Evolutionary conservation across 2,797 vertebrate genomes (phyloP).

Genomic region (Pangasius larnaudii): DNA sequence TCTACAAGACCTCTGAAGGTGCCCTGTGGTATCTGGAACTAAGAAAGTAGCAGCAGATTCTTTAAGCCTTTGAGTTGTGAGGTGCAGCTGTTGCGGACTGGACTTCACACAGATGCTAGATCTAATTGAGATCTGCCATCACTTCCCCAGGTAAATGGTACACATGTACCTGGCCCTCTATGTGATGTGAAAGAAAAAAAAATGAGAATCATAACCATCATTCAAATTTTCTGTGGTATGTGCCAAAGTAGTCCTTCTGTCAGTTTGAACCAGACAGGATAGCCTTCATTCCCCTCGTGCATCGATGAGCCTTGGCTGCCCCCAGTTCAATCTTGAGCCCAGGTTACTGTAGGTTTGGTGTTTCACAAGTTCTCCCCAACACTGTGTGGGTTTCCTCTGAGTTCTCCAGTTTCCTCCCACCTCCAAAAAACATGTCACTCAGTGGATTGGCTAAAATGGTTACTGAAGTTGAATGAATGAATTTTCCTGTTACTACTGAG

Average conservation of each 20-base stretch:
- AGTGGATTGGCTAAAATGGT: background rate
- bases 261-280: background rate
- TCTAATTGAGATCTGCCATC: background rate
- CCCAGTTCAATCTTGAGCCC: background rate
- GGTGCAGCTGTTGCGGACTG: background rate
- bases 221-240: background rate
- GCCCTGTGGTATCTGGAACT: background rate
- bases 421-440: background rate
- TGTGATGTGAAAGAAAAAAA: background rate
- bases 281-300: background rate
- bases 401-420: background rate
- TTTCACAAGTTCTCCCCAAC: background rate
- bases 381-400: background rate
- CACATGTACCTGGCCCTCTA: background rate
- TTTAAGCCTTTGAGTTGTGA: conserved; percentile 2
- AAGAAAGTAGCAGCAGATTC: background rate
- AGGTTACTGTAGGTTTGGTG: background rate
- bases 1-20: background rate
- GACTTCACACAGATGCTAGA: background rate
- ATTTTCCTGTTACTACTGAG: background rate
- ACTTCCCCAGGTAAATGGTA: background rate
- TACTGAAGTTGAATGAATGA: background rate
- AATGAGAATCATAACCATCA: background rate
- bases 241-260: background rate
- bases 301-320: background rate